phyloP scores from a whole-genome alignment of 2,888 invertebrate species.

The Amblyjoppa proteus region DNA sequence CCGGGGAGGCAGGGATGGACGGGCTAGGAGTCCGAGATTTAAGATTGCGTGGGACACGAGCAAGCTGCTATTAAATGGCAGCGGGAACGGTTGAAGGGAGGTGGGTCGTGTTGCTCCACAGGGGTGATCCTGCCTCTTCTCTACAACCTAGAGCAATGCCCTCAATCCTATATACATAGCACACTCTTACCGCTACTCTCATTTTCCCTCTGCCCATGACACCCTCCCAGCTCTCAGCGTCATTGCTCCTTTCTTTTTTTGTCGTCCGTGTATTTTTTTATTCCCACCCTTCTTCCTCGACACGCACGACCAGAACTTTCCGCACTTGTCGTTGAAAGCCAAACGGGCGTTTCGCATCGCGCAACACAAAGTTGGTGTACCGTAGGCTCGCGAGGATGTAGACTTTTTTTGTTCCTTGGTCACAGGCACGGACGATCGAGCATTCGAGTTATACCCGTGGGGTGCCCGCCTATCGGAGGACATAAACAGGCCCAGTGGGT shows the following conservation, averaged over 20 bases:
- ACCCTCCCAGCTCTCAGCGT: conserved; percentile 25
- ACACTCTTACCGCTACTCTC: conserved; percentile 58
- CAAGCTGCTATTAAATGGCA: conserved; percentile 71
- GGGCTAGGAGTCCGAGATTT: conserved; percentile 64
- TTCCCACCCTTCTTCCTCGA: conserved; percentile 35
- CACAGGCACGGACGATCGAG: conserved; percentile 49
- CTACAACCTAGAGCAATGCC: conserved; percentile 56
- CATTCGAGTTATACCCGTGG: conserved; percentile 40
- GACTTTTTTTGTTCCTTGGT: conserved; percentile 3
- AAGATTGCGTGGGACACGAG: conserved; percentile 70
- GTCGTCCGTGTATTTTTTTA: conserved; percentile 44
- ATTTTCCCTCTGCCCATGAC: conserved; percentile 53
- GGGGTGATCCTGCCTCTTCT: conserved; percentile 55
- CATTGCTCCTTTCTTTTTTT: conserved; percentile 40
- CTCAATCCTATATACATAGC: conserved; percentile 57
- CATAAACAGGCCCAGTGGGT: conserved; percentile 1
- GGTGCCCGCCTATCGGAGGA: background rate
- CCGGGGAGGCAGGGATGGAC: conserved; percentile 55
- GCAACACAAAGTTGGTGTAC: conserved; percentile 30
- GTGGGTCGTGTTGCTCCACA: conserved; percentile 52
- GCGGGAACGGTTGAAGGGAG: conserved; percentile 48
- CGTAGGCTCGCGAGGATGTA: conserved; percentile 22
- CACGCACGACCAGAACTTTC: conserved; percentile 64
- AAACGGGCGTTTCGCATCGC: conserved; percentile 43
- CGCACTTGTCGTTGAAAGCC: conserved; percentile 56